Evolutionary conservation across 2,888 invertebrate species (phyloP), one percentile per base, ranked within the genome.

Genomic region (Iphiclides podalirius): DNA sequence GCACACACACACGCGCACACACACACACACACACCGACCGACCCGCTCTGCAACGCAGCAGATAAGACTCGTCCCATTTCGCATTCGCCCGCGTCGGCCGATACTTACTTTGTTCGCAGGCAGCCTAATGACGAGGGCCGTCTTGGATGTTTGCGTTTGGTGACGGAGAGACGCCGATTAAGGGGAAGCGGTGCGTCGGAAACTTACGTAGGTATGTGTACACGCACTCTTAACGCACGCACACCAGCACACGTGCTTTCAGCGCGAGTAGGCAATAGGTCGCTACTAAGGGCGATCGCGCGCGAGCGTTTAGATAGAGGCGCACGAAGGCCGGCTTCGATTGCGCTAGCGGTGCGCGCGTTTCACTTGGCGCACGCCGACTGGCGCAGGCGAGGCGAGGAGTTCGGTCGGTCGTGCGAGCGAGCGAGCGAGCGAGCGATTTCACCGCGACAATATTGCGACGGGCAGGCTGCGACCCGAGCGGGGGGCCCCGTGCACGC

Each of bases 61-160:
- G 87, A 87, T 87, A 87, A 87, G 81, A 83, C 84, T 84, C 85
- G 87, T 86, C 80, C 87, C 80, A 88, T 87, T 86, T 87, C 82
- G 84, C 84, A 84, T 81, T 76, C 76, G 83, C 58, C 84, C 81
- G 81, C 80, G 76, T 2, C 81, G 78, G 75, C 75, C 73, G 70
- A 78, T 85, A 88, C 87, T 88, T 73, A 88, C 87, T 85, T 83
- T 81, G 75, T 79, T 85, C 79, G 84, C 79, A 74, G 87, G 87
- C 87, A 85, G 87, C 86, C 87, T 85, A 84, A 85, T 85, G 84
- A 81, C 80, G 85, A 86, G 83, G 78, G 87, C 78, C 84, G 87
- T 85, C 84, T 84, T 83, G 85, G 77, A 76, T 77, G 70, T 75
- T 84, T 80, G 72, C 31, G 1, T 3, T 4, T 72, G 66, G 67